phyloP scores from a whole-genome alignment of 2,888 invertebrate genomes.

The Beris chalybata region DNA sequence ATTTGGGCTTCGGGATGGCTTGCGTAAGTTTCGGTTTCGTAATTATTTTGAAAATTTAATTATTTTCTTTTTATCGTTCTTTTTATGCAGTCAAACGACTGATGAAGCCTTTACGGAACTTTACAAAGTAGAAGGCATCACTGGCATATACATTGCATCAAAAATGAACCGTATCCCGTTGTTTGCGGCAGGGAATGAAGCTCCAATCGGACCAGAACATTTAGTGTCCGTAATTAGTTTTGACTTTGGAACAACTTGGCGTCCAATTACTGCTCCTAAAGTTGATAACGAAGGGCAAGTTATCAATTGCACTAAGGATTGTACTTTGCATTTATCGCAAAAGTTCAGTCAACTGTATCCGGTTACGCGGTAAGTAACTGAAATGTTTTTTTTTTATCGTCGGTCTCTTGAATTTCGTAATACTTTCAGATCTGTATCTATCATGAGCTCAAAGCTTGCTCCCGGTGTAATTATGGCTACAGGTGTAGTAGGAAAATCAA shows the following conservation, averaged over 20 bases:
- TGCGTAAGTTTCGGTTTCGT: constrained; percentile 63
- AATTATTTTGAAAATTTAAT: constrained; percentile 4
- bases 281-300: constrained; percentile 69
- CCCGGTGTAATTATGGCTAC: constrained; percentile 88
- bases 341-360: constrained; percentile 83
- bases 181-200: constrained; percentile 38
- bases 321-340: constrained; percentile 86
- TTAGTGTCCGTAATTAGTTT: constrained; percentile 79
- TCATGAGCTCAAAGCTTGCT: constrained; percentile 83
- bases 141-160: constrained; percentile 88
- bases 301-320: constrained; percentile 70
- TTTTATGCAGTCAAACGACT: constrained; percentile 66
- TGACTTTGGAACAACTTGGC: constrained; percentile 87
- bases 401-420: background rate
- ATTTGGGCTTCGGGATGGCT: constrained; percentile 83
- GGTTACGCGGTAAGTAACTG: constrained; percentile 58
- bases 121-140: constrained; percentile 82
- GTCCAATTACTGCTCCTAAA: constrained; percentile 70
- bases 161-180: constrained; percentile 64
- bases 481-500: constrained; percentile 74
- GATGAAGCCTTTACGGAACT: constrained; percentile 85
- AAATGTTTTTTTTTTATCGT: background rate
- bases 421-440: constrained; percentile 67
- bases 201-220: constrained; percentile 70
- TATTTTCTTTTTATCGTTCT: background rate